Conservation (phyloP, 2,113 vertebrate species). For the Fulica atra region DNA sequence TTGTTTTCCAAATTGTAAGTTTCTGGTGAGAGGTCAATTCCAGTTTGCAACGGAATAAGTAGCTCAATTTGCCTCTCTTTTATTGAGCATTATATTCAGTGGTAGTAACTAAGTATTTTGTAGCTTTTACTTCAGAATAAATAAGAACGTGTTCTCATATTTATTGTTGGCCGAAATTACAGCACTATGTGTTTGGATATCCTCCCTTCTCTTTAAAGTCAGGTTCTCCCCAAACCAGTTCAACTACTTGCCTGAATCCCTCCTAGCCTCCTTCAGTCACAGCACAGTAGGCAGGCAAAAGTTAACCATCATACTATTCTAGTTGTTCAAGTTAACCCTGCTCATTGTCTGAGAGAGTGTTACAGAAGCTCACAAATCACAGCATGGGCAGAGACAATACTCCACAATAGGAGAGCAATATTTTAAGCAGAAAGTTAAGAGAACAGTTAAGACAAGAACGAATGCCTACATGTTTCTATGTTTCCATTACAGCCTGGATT, state of each 20-base stretch:
- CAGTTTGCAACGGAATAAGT: not conserved
- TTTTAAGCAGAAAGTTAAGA: not conserved
- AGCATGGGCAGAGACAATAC: rapidly evolving
- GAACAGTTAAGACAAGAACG: rapidly evolving
- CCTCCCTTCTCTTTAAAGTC: not conserved
- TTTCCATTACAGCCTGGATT: not conserved
- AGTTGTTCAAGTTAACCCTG: not conserved
- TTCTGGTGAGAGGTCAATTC: not conserved
- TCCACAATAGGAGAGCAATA: rapidly evolving
- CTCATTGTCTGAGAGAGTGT: not conserved
- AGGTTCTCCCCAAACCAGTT: not conserved
- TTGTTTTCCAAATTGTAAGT: not conserved
- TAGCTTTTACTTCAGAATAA: not conserved
- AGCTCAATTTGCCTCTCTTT: not conserved
- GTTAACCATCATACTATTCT: not conserved
- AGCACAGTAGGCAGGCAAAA: not conserved
- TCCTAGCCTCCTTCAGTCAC: not conserved
- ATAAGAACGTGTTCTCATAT: not conserved
- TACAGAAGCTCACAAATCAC: not conserved
- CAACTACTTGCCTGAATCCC: not conserved
- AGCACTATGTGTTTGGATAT: not conserved
- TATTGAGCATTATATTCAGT: not conserved
- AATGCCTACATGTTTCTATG: not conserved
- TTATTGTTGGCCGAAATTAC: not conserved
- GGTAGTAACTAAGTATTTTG: not conserved